Evolutionary conservation across 2,888 invertebrate species (phyloP), one percentile per base, ranked within the genome.

Genomic region (Candidula unifasciata): DNA sequence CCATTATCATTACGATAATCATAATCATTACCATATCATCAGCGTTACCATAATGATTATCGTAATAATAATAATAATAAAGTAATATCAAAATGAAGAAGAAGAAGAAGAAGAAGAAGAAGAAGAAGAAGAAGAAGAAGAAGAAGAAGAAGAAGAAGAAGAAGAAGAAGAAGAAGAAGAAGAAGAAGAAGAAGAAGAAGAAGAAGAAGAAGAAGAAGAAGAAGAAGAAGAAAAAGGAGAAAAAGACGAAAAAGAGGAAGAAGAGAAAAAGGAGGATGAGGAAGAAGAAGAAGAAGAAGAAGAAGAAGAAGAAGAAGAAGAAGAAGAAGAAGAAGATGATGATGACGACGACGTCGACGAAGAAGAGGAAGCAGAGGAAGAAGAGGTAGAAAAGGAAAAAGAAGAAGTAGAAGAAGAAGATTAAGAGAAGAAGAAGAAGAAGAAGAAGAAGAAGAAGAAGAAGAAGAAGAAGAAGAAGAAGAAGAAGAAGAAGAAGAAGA

Each of bases 81-180:
- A 21, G 6, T 5, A 21, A 8, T 54, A 54, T 54, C 21, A 5
- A 21, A 24, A 24, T 64, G 24, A 21, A 64, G 6, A 5, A 24
- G 24, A n/a, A 64, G 64, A 64, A n/a, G 64, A 64, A n/a, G n/a
- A n/a, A 64, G 64, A 64, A n/a, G 35, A 18, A 33, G 69, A 69
- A 18, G 18, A 18, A 69, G 69, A 69, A 18, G 35, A 35, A 69
- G 33, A 69, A 35, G 35, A 18, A 68, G 68, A 68, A 6, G 33
- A 13, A 33, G 2, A 33, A 33, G 33, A 18, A 69, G 69, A 69
- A 18, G n/a, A 21, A 37, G 3, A 37, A 37, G 37, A 3, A 71
- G 71, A 37, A 10, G 37, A 24, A 37, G 35, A 21, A 37, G 37
- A 5, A 37, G 37, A 21, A 2, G 37, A 37, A 37, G 16, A 13